phyloP scores from a whole-genome alignment of 2,888 invertebrate genomes.

The Andricus curvator region DNA sequence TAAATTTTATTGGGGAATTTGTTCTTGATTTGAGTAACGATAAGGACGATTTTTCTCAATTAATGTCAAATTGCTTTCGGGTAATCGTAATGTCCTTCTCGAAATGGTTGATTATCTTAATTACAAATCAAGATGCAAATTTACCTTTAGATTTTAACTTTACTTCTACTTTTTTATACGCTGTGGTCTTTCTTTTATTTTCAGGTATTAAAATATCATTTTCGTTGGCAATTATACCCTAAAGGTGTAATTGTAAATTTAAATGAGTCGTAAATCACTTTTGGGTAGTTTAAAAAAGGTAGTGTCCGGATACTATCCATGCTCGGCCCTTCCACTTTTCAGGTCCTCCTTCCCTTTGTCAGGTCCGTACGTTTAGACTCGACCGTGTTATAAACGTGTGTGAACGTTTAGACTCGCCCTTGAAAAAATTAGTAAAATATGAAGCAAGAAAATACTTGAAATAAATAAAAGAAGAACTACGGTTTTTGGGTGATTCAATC shows the following conservation, averaged over 20 bases:
- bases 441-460: background rate
- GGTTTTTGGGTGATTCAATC: too few relatives aligned
- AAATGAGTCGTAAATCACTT: background rate
- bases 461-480: too few relatives aligned
- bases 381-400: too few relatives aligned
- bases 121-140: constrained; percentile 17
- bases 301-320: too few relatives aligned
- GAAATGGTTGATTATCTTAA: constrained; percentile 29
- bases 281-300: background rate
- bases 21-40: constrained; percentile 10
- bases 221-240: background rate
- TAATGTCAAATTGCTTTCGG: constrained; percentile 32
- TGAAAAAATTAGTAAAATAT: background rate
- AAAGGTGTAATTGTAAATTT: background rate
- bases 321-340: too few relatives aligned
- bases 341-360: too few relatives aligned
- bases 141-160: background rate
- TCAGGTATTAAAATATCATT: background rate
- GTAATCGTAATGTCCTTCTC: constrained; percentile 1
- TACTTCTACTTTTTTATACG: background rate
- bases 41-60: constrained; percentile 34
- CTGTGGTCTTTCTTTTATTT: background rate
- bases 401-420: too few relatives aligned
- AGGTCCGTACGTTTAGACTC: too few relatives aligned
- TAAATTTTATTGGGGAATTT: constrained; percentile 32